Evolutionary conservation across 2,797 vertebrate species (phyloP), one percentile per base, ranked within the genome.

Genomic region (Percopsis omiscomaycus): DNA sequence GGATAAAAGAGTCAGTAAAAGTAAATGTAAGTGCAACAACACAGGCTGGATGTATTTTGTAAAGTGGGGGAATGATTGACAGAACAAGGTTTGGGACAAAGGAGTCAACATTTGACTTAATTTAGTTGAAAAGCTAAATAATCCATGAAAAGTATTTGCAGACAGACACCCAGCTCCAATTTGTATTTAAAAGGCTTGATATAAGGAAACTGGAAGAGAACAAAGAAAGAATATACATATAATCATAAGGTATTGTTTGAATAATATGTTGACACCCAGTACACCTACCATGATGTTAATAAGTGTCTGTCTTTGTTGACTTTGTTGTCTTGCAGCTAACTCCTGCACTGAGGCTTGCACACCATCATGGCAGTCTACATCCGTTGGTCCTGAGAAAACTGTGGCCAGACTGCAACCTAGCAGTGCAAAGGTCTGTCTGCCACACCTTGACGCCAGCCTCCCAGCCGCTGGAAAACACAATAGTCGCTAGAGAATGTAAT

Each of bases 331-430:
- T 84, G 73, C 90, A 93, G 95, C 94, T 9, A 95, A 94, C 0
- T 96, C 95, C 0, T 96, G 86, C 87, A 92, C 94, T 0, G 94
- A 96, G 61, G 85, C 91, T 79, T 93, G 94, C 89, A 95, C 94
- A 0, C 93, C 94, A 0, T 94, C 94, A 4, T 90, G 91, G 75
- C 91, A 92, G 0, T 77, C 92, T 0, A 85, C 81, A 45, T 89
- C 91, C 0, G 50, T 89, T 0, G 91, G 77, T 5, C 88, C 89
- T 0, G 95, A 96, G 72, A 95, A 92, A 84, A 85, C 88, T 0
- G 71, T 89, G 1, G 80, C 91, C 82, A 91, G 92, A 80, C 88
- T 92, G 59, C 80, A 91, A 0, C 79, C 93, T 0, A 82, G 73
- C 9, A 81, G 87, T 54, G 85, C 91, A 73, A 93, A 93, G 91